Evolutionary conservation across 2,797 vertebrate genomes (phyloP).

Genomic region (Rachycentron canadum): DNA sequence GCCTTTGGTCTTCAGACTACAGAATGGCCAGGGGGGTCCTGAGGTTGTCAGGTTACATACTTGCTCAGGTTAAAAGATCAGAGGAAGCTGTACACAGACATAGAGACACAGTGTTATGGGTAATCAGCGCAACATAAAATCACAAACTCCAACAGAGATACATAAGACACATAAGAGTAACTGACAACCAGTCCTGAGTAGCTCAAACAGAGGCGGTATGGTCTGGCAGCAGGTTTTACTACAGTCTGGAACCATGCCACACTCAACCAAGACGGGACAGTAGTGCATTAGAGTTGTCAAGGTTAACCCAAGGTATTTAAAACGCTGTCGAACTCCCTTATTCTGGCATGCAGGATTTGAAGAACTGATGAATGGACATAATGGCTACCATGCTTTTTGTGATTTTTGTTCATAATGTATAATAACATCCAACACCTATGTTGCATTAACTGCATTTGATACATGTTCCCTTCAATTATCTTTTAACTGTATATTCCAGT

Average conservation of each 20-base stretch:
- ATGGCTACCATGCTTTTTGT: neutral
- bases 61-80: constrained; percentile 50
- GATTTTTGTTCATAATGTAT: neutral
- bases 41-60: constrained; percentile 51
- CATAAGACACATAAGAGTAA: constrained; percentile 5
- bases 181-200: constrained; percentile 25
- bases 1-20: constrained; percentile 61
- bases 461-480: no score
- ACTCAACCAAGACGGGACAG: neutral
- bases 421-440: no score
- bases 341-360: neutral
- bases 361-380: neutral
- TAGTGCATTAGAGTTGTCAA: constrained; percentile 12
- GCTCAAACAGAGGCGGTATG: constrained; percentile 12
- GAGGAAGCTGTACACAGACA: constrained; percentile 33
- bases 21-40: constrained; percentile 41
- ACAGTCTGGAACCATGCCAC: constrained; percentile 14
- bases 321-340: neutral
- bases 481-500: no score
- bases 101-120: constrained; percentile 4
- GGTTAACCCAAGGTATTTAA: constrained; percentile 17
- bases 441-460: no score
- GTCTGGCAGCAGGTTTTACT: constrained; percentile 17
- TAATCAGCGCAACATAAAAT: constrained; percentile 41
- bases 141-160: constrained; percentile 15